Conservation (phyloP, 2,797 vertebrate genomes). For the Pseudotriccus pelzelni region DNA sequence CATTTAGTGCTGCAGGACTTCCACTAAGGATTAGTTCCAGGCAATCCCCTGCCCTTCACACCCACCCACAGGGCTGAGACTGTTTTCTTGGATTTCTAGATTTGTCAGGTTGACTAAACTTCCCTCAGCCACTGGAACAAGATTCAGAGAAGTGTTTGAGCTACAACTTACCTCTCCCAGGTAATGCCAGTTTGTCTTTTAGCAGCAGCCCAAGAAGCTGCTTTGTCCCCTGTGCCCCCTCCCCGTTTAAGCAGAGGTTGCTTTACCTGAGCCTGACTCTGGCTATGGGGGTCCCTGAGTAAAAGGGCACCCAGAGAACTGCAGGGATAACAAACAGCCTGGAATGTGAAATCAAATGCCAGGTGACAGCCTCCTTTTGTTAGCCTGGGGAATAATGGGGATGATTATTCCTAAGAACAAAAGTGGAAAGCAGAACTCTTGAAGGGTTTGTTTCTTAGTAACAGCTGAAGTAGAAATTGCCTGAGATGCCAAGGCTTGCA, state of each 20-base stretch:
- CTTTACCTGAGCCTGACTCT: not conserved
- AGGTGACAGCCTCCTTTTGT: not conserved
- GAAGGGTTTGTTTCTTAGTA: not conserved
- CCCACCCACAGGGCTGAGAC: not conserved
- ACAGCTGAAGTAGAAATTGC: not conserved
- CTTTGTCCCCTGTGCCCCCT: not conserved
- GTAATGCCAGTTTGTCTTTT: not conserved
- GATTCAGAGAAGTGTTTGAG: not conserved
- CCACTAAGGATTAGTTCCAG: not conserved
- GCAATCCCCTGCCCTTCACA: not conserved
- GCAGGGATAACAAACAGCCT: not conserved
- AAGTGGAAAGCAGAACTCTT: not conserved
- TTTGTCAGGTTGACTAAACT: not conserved
- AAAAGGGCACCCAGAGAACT: not conserved
- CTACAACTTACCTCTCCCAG: not conserved
- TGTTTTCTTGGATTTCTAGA: not conserved
- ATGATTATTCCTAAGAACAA: not conserved
- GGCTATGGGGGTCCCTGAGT: not conserved
- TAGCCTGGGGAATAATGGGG: not conserved
- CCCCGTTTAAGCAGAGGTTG: not conserved
- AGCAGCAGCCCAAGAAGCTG: not conserved
- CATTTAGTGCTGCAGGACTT: not conserved
- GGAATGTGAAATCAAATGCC: not conserved
- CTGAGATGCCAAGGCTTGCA: not conserved
- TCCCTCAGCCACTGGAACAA: not conserved